Evolutionary conservation across 2,888 invertebrate genomes (phyloP).

Genomic region (Plagodis dolabraria): DNA sequence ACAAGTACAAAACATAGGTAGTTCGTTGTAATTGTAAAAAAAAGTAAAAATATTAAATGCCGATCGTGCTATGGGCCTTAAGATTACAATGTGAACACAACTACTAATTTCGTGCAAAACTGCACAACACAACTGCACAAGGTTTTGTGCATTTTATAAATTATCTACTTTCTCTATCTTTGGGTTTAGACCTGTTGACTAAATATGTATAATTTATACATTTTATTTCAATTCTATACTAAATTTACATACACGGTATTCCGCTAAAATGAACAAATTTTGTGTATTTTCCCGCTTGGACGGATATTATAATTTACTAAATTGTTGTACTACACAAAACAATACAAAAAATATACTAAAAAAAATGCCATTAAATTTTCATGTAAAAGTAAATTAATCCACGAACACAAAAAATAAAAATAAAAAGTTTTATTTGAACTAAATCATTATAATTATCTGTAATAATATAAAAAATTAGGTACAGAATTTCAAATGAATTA

Average conservation of each 20-base stretch:
- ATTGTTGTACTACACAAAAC: slow-evolving; percentile 34
- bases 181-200: slow-evolving; percentile 47
- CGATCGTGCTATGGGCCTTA: slow-evolving; percentile 57
- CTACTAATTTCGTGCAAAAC: slow-evolving; percentile 39
- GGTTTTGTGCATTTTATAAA: slow-evolving; percentile 38
- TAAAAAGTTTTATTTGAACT: neutral
- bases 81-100: slow-evolving; percentile 45
- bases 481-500: slow-evolving; percentile 31
- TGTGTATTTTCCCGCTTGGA: slow-evolving; percentile 73
- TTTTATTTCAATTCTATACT: slow-evolving; percentile 51
- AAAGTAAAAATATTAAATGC: slow-evolving; percentile 60
- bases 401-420: neutral
- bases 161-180: slow-evolving; percentile 51
- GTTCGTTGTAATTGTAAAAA: slow-evolving; percentile 56
- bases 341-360: slow-evolving; percentile 29
- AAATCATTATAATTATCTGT: neutral
- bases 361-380: slow-evolving; percentile 11
- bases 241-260: slow-evolving; percentile 52
- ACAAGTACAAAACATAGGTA: slow-evolving; percentile 39
- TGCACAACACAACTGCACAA: slow-evolving; percentile 31
- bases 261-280: slow-evolving; percentile 59
- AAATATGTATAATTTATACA: slow-evolving; percentile 36
- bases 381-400: too few species aligned
- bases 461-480: slow-evolving; percentile 10
- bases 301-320: slow-evolving; percentile 70